phyloP scores from a whole-genome alignment of 2,113 vertebrate genomes.

The Ctenomys sociabilis region DNA sequence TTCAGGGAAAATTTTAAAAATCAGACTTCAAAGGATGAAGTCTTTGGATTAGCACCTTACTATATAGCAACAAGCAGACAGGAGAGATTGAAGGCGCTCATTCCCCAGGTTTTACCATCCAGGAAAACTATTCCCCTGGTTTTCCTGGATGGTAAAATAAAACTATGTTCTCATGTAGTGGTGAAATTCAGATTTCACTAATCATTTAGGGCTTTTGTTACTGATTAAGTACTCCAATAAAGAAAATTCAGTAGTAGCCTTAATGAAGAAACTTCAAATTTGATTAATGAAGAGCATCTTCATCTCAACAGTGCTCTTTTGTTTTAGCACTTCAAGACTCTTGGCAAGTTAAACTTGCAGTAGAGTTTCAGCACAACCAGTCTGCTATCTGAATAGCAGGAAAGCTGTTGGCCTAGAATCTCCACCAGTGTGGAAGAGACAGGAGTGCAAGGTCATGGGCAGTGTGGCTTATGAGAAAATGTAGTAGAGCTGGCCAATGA shows the following conservation, averaged over 20 bases:
- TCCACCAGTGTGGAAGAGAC: background rate
- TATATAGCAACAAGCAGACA: constrained; percentile 22
- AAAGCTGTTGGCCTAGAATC: background rate
- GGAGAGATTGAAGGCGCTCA: constrained; percentile 48
- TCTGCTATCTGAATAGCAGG: background rate
- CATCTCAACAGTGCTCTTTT: constrained; percentile 32
- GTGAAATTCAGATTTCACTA: constrained; percentile 70
- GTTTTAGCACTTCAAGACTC: background rate
- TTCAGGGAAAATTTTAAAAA: constrained; percentile 51
- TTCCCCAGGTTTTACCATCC: too few species aligned
- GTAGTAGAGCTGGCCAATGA: background rate
- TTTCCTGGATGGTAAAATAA: constrained; percentile 68
- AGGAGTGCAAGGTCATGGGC: background rate
- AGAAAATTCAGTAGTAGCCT: constrained; percentile 54
- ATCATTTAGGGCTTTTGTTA: constrained; percentile 62
- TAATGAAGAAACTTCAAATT: constrained; percentile 64
- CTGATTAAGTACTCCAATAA: constrained; percentile 67
- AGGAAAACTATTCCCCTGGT: too few species aligned
- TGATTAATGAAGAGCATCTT: constrained; percentile 58
- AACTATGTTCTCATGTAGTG: constrained; percentile 52
- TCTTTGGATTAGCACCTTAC: constrained; percentile 30
- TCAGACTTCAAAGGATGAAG: constrained; percentile 25
- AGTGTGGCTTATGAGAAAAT: accelerated
- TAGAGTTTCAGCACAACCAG: background rate
- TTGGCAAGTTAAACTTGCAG: constrained; percentile 43